Evolutionary conservation across 2,113 vertebrate species (phyloP).

Genomic region (Ochotona curzoniae): DNA sequence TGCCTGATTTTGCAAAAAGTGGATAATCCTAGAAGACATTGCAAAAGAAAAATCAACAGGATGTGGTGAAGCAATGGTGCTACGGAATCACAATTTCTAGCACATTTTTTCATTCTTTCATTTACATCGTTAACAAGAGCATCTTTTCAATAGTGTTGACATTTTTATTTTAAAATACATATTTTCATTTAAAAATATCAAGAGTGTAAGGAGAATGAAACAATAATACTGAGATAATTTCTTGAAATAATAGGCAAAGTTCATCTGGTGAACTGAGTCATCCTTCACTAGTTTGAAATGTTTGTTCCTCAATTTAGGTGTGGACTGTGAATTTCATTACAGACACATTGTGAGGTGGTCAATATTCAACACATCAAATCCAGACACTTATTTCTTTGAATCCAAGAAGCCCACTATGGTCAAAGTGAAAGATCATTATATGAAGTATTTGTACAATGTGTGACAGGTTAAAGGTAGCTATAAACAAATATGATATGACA

Average conservation of each 20-base stretch:
- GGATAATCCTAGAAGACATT: background rate
- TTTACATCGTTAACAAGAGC: conserved; percentile 9
- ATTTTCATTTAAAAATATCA: conserved; percentile 37
- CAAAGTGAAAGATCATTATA: background rate
- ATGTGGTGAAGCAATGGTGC: background rate
- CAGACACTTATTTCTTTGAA: background rate
- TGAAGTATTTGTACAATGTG: background rate
- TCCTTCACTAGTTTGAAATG: conserved; percentile 16
- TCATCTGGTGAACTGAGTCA: background rate
- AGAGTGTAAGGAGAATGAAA: conserved; percentile 35
- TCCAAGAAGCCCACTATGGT: background rate
- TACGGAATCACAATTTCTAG: conserved; percentile 15
- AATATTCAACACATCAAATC: conserved; percentile 28
- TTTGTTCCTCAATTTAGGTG: conserved; percentile 35
- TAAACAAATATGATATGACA: background rate
- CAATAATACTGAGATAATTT: conserved; percentile 45
- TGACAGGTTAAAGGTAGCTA: background rate
- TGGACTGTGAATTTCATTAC: conserved; percentile 54
- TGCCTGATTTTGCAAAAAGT: background rate
- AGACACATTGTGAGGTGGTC: background rate
- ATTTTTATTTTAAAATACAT: background rate
- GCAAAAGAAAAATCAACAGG: background rate
- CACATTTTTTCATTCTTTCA: conserved; percentile 11
- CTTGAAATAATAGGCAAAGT: conserved; percentile 44
- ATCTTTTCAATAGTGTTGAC: background rate